phyloP scores from a whole-genome alignment of 1,140 invertebrate genomes.

The Brachionus sp. region DNA sequence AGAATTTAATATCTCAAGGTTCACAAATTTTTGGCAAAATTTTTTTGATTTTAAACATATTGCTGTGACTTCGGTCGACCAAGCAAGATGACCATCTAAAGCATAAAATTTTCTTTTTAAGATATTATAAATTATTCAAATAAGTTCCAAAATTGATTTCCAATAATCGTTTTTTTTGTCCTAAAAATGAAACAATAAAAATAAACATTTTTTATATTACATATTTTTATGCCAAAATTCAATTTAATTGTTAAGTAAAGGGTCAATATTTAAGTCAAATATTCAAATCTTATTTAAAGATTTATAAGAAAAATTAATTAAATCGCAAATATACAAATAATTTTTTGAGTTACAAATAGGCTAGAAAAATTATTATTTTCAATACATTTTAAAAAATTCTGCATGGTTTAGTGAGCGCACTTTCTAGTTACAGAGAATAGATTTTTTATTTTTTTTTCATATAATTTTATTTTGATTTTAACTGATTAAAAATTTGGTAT shows the following conservation, averaged over 20 bases:
- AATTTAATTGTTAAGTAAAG: neutral
- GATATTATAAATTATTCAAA: neutral
- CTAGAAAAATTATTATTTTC: too few relatives aligned
- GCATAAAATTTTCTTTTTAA: neutral
- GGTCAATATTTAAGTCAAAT: neutral
- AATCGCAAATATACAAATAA: too few relatives aligned
- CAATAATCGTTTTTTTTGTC: neutral
- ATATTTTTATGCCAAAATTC: neutral
- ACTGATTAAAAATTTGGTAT: neutral
- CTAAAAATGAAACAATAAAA: neutral
- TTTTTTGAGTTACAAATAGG: too few relatives aligned
- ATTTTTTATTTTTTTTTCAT: neutral
- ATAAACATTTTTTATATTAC: neutral
- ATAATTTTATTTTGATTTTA: neutral
- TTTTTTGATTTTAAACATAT: neutral
- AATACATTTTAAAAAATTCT: too few relatives aligned
- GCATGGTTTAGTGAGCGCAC: too few relatives aligned
- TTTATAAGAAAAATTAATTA: too few relatives aligned
- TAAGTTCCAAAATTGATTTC: neutral
- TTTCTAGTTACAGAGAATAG: neutral
- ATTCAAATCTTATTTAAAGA: too few relatives aligned
- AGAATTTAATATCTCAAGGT: neutral
- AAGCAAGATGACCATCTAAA: neutral
- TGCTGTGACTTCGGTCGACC: neutral
- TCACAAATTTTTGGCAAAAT: neutral